Conservation (phyloP, 1,140 invertebrate genomes). For the Platyscapa corneri region DNA sequence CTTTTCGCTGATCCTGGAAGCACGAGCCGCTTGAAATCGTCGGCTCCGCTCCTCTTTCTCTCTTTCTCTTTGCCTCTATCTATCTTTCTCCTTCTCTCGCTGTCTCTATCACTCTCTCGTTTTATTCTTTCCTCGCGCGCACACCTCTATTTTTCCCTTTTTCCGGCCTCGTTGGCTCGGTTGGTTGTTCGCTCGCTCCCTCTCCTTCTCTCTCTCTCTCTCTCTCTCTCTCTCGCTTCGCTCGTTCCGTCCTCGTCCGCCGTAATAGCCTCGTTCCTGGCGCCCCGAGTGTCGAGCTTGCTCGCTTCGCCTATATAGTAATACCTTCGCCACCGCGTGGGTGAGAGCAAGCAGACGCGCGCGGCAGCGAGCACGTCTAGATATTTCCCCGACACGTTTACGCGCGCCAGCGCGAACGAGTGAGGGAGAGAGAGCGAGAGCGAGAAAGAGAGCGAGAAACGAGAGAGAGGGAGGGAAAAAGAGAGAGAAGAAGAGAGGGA, state of each 20-base stretch:
- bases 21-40: conserved; percentile 68
- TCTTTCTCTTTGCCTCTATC: conserved; percentile 47
- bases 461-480: conserved; percentile 9
- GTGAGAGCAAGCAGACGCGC: conserved; percentile 45
- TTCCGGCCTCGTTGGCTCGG: conserved; percentile 53
- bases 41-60: conserved; percentile 59
- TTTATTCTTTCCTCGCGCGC: conserved; percentile 50
- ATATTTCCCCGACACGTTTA: conserved; percentile 46
- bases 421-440: background rate
- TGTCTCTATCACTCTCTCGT: conserved; percentile 55
- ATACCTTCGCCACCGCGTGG: conserved; percentile 46
- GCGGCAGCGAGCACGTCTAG: conserved; percentile 35
- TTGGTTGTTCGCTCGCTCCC: conserved; percentile 32
- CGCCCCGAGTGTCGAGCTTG: conserved; percentile 44
- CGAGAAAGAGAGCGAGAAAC: background rate
- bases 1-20: conserved; percentile 70
- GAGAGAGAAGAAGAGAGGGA: conserved; percentile 29
- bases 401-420: conserved; percentile 32
- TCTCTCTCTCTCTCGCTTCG: background rate
- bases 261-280: conserved; percentile 47
- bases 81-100: conserved; percentile 32
- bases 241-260: conserved; percentile 15
- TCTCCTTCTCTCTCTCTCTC: conserved; percentile 23
- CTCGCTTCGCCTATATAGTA: conserved; percentile 33
- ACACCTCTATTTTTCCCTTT: conserved; percentile 47